phyloP scores from a whole-genome alignment of 2,113 vertebrate species.

The Micronycteris hirsuta region DNA sequence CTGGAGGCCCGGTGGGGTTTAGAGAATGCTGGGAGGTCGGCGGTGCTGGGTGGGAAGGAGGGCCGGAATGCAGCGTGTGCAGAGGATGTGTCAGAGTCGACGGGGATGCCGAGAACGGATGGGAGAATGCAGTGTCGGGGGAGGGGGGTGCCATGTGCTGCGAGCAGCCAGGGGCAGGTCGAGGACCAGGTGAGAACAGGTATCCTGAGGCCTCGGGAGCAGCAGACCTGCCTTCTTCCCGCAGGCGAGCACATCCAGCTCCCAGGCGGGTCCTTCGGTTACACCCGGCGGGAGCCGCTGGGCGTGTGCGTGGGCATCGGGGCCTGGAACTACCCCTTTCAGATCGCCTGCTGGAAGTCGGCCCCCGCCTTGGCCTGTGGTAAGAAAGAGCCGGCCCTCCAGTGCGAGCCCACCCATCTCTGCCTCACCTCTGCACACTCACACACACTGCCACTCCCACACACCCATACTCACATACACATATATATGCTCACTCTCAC shows the following conservation, averaged over 20 bases:
- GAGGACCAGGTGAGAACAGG: neutral
- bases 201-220: accelerated
- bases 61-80: neutral
- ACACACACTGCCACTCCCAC: neutral
- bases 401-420: neutral
- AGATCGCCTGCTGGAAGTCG: conserved; percentile 90
- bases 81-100: neutral
- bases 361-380: conserved; percentile 95
- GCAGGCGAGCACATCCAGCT: conserved; percentile 96
- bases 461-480: neutral
- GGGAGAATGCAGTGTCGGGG: accelerated
- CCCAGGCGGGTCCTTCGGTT: conserved; percentile 90
- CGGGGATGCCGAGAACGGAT: accelerated
- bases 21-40: neutral
- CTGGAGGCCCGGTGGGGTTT: neutral
- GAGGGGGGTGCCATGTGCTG: accelerated
- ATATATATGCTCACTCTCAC: neutral
- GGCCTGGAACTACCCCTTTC: conserved; percentile 96
- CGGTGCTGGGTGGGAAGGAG: neutral
- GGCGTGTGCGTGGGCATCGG: conserved; percentile 97
- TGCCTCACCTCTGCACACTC: neutral
- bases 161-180: neutral
- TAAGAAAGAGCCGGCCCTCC: conserved; percentile 67
- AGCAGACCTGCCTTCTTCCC: neutral
- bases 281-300: conserved; percentile 92